Conservation (phyloP, 2,797 vertebrate species). For the Valencia hispanica region DNA sequence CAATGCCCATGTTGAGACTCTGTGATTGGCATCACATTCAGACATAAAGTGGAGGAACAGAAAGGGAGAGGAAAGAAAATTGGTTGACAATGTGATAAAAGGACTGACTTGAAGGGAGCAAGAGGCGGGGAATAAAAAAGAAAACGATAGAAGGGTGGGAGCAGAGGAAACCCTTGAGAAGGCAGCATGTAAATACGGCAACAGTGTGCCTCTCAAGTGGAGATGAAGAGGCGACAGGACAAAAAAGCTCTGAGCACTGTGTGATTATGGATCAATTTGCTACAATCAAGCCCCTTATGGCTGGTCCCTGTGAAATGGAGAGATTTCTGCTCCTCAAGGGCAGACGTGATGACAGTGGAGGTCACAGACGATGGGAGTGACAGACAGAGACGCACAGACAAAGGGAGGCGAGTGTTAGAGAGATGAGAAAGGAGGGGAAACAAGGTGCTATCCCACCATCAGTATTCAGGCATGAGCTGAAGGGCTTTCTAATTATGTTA, state of each 20-base stretch:
- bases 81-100: conserved; percentile 37
- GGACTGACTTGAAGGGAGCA: conserved; percentile 37
- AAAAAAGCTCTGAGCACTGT: conserved; percentile 77
- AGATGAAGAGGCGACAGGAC: conserved; percentile 75
- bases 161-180: conserved; percentile 75
- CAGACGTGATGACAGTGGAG: conserved; percentile 71
- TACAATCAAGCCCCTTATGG: conserved; percentile 82
- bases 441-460: conserved; percentile 46
- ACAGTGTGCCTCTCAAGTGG: conserved; percentile 76
- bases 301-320: conserved; percentile 76
- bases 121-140: conserved; percentile 16
- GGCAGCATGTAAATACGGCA: conserved; percentile 82
- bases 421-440: conserved; percentile 40
- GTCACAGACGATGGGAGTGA: conserved; percentile 71
- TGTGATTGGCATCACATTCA: conserved; percentile 58
- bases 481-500: conserved; percentile 69
- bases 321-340: conserved; percentile 79
- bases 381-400: conserved; percentile 50
- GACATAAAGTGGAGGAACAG: conserved; percentile 47
- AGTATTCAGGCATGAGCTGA: conserved; percentile 45
- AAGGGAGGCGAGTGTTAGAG: conserved; percentile 37
- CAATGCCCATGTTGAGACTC: conserved; percentile 68
- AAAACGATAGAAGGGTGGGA: conserved; percentile 33
- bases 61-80: conserved; percentile 45
- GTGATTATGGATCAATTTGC: conserved; percentile 86